phyloP scores from a whole-genome alignment of 2,888 invertebrate genomes.

The Epirrita christyi region DNA sequence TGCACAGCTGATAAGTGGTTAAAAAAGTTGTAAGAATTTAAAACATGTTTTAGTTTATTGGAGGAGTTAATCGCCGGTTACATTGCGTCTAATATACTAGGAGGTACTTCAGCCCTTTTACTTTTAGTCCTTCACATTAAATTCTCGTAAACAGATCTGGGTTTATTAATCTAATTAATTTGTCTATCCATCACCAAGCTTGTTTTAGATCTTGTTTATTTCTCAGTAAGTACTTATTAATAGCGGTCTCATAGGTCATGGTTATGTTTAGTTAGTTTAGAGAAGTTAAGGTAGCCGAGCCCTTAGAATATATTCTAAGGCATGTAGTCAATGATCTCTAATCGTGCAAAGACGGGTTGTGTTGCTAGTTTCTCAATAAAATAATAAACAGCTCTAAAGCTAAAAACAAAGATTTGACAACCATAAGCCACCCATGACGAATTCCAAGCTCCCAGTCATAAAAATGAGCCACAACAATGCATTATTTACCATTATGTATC shows the following conservation, averaged over 20 bases:
- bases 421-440: slow-evolving; percentile 78
- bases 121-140: slow-evolving; percentile 63
- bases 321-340: not conserved
- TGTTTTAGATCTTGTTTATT: not conserved
- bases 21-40: too few relatives aligned
- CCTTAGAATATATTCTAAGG: too few relatives aligned
- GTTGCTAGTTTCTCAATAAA: slow-evolving; percentile 1
- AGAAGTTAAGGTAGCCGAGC: too few relatives aligned
- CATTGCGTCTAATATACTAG: slow-evolving; percentile 2
- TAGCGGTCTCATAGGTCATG: not conserved
- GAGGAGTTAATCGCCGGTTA: not conserved
- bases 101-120: slow-evolving; percentile 49
- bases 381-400: slow-evolving; percentile 34
- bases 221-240: not conserved
- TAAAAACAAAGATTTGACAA: slow-evolving; percentile 45
- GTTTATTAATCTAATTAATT: slow-evolving; percentile 54
- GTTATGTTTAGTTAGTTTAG: not conserved
- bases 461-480: slow-evolving; percentile 81
- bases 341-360: not conserved
- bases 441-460: slow-evolving; percentile 70
- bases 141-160: slow-evolving; percentile 43
- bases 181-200: slow-evolving; percentile 39
- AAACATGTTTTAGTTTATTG: too few relatives aligned
- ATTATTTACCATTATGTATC: slow-evolving; percentile 84
- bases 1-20: too few relatives aligned